A percentile compares a stretch with the other conserved stretches of the same genome.
phyloP scores from a whole-genome alignment of 2,888 invertebrate species.

The Dynastes maya region DNA sequence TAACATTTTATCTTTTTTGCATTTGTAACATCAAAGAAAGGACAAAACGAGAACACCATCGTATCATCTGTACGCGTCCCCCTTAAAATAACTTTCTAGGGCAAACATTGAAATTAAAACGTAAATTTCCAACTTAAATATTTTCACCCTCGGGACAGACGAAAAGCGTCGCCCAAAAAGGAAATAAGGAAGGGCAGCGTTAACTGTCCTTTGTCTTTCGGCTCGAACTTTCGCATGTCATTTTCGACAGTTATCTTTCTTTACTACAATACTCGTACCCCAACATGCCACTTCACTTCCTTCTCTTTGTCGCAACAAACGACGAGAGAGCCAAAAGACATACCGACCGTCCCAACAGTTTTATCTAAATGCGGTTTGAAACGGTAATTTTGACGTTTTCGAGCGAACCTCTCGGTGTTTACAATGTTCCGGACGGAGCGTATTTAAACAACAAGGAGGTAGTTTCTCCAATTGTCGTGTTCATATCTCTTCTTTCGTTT shows the following conservation, averaged over 20 bases:
- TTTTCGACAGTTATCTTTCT: slow-evolving; percentile 31
- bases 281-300: background rate
- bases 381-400: slow-evolving; percentile 24
- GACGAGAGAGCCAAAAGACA: background rate
- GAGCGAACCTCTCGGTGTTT: slow-evolving; percentile 17
- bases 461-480: slow-evolving; percentile 21
- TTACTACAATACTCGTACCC: background rate
- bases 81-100: background rate
- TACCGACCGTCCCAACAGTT: slow-evolving; percentile 22
- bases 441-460: slow-evolving; percentile 17
- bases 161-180: background rate
- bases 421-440: background rate
- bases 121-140: slow-evolving; percentile 15
- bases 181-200: background rate
- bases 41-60: too few relatives aligned
- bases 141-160: too few relatives aligned
- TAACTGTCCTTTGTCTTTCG: slow-evolving; percentile 27
- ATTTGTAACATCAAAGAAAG: too few relatives aligned
- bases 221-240: slow-evolving; percentile 14
- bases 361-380: slow-evolving; percentile 31
- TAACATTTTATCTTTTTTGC: too few relatives aligned
- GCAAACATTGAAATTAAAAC: slow-evolving; percentile 17
- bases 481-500: slow-evolving; percentile 35
- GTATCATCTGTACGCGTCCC: too few relatives aligned
- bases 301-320: background rate